These are phyloP conservation scores for Platycercus adscitus DNA, from an alignment of 2,113 vertebrate genomes.

Conservation along the genomic window DNA sequence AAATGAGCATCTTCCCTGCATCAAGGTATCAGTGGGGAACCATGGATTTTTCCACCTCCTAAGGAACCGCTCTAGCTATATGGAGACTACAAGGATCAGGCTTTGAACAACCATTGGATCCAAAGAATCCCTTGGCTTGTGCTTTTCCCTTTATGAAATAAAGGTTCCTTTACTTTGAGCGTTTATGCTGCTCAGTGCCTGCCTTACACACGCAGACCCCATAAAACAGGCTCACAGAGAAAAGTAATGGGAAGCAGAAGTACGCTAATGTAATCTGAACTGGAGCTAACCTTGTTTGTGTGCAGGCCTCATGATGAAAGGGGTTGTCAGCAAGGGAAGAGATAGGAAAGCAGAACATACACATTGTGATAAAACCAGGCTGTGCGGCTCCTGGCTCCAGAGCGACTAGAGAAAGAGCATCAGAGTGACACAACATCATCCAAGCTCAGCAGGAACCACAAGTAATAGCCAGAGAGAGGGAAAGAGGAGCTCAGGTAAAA, in stretches of 20 bases:
- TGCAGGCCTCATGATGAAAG: conserved; percentile 23
- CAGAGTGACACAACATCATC: not conserved
- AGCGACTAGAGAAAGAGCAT: not conserved
- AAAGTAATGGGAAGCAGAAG: conserved; percentile 47
- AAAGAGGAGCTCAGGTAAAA: not conserved
- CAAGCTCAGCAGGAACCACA: not conserved
- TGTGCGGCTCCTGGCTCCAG: not conserved
- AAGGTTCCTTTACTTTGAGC: not conserved
- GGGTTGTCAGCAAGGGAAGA: conserved; percentile 13
- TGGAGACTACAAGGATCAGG: not conserved
- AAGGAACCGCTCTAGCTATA: not conserved
- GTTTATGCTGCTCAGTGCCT: not conserved
- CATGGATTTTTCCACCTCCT: not conserved
- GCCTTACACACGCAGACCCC: not conserved
- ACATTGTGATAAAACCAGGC: not conserved
- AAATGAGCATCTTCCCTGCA: not conserved
- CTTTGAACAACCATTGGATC: not conserved
- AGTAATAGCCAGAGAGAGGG: not conserved
- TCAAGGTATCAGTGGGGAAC: not conserved
- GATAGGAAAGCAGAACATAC: not conserved
- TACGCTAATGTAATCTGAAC: conserved; percentile 48
- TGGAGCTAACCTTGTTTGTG: conserved; percentile 58
- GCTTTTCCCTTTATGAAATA: not conserved
- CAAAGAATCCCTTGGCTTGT: not conserved
- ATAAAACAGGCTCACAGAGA: not conserved